Percentiles rank a stretch among this genome's conserved stretches.
phyloP scores from a whole-genome alignment of 2,113 vertebrate genomes.

The Dryoscopus gambensis region DNA sequence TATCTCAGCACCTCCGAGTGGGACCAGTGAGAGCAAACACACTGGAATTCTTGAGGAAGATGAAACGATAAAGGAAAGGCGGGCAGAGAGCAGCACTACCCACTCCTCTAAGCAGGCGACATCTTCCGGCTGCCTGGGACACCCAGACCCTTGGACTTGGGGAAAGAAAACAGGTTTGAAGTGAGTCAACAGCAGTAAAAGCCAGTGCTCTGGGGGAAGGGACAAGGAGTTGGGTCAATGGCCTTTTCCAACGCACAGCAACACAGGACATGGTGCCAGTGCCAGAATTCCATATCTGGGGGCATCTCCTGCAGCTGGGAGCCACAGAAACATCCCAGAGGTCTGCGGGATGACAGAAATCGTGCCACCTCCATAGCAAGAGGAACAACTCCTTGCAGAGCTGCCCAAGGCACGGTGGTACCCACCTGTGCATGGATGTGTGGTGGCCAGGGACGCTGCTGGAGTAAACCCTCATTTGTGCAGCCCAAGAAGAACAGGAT shows the following conservation, averaged over 20 bases:
- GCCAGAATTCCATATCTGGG: not conserved
- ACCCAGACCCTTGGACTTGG: constrained; percentile 73
- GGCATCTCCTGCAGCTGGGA: not conserved
- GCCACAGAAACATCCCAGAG: not conserved
- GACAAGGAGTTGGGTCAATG: constrained; percentile 39
- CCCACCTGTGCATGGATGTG: not conserved
- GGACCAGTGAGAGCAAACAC: constrained; percentile 67
- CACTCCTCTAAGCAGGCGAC: constrained; percentile 46
- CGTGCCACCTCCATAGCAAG: not conserved
- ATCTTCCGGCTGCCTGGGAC: constrained; percentile 64
- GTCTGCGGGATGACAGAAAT: not conserved
- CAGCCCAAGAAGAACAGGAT: not conserved
- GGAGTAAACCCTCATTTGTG: not conserved
- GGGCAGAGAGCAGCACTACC: constrained; percentile 33
- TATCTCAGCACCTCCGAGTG: constrained; percentile 65
- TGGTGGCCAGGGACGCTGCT: not conserved
- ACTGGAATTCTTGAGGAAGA: constrained; percentile 72
- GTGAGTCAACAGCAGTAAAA: constrained; percentile 68
- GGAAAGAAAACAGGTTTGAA: constrained; percentile 67
- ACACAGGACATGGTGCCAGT: not conserved
- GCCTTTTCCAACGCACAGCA: constrained; percentile 19
- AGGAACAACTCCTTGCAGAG: not conserved
- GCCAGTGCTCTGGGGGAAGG: constrained; percentile 36
- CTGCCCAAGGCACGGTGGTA: not conserved
- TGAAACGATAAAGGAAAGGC: constrained; percentile 67